These are phyloP conservation scores for Eristalinus sepulchralis DNA, from an alignment of 2,888 invertebrate species.

Conservation along the genomic window DNA sequence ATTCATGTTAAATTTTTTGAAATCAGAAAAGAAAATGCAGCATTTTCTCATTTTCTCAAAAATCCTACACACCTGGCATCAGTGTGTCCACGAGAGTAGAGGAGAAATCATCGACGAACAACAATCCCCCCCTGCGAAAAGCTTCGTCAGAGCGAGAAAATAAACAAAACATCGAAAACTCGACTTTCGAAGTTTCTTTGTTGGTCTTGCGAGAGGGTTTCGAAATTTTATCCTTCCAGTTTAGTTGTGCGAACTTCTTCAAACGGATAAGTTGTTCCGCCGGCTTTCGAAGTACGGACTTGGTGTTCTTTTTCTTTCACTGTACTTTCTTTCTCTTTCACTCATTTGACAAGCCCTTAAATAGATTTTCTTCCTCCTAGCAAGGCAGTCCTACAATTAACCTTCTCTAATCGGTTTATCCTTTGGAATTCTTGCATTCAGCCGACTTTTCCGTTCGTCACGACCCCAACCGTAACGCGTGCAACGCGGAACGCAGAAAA, in stretches of 20 bases:
- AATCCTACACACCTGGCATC: conserved; percentile 34
- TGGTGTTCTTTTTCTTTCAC: background rate
- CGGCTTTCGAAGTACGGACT: conserved; percentile 30
- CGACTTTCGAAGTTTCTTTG: conserved; percentile 41
- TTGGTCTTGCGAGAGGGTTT: conserved; percentile 16
- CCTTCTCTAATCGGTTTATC: conserved; percentile 13
- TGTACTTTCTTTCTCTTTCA: conserved; percentile 3
- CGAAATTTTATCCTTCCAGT: conserved; percentile 42
- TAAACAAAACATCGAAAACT: conserved; percentile 20
- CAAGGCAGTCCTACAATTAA: conserved; percentile 6
- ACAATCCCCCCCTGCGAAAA: conserved; percentile 19
- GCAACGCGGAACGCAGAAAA: background rate
- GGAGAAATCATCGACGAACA: conserved; percentile 42
- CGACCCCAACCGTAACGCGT: background rate
- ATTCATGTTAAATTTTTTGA: background rate
- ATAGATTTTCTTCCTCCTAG: conserved; percentile 41
- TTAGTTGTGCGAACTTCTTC: conserved; percentile 65
- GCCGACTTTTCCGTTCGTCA: background rate
- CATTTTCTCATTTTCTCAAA: background rate
- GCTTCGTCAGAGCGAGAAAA: conserved; percentile 18
- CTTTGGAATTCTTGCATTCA: background rate
- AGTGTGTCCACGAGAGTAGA: background rate
- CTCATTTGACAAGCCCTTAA: conserved; percentile 44
- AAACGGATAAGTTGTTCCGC: conserved; percentile 45
- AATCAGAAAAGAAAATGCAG: background rate